These are phyloP conservation scores for Maconellicoccus hirsutus DNA, from an alignment of 1,140 invertebrate genomes.

Conservation along the genomic window DNA sequence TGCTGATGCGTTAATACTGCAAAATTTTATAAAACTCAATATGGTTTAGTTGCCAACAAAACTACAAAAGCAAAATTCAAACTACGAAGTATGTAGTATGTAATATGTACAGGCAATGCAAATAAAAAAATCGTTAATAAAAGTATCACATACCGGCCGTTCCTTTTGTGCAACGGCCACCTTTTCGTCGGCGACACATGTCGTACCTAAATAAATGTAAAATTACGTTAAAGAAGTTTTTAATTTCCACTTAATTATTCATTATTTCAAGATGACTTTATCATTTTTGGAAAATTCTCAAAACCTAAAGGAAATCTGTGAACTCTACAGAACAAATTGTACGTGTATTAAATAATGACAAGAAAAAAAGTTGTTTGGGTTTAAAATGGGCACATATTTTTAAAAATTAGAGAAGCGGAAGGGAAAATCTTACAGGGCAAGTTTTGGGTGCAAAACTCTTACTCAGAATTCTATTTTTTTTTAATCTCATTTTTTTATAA, in stretches of 20 bases:
- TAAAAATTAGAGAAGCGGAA: no score
- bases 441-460: no score
- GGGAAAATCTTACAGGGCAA: no score
- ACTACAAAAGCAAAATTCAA: slow-evolving; percentile 3
- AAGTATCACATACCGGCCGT: slow-evolving; percentile 67
- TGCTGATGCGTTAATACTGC: neutral
- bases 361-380: no score
- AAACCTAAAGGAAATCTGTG: neutral
- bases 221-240: neutral
- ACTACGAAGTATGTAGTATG: no score
- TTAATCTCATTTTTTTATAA: no score
- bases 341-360: no score
- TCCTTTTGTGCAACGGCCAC: slow-evolving; percentile 88
- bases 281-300: slow-evolving; percentile 1
- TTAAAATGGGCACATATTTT: no score
- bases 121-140: neutral
- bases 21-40: neutral
- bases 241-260: no score
- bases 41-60: slow-evolving; percentile 14
- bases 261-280: no score
- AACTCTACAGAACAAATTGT: no score
- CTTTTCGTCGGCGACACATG: slow-evolving; percentile 88
- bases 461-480: no score
- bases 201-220: slow-evolving; percentile 63
- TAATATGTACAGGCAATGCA: neutral